Base-by-base conservation (phyloP, 2,888 invertebrate species). In the Pyrrhia umbra region DNA sequence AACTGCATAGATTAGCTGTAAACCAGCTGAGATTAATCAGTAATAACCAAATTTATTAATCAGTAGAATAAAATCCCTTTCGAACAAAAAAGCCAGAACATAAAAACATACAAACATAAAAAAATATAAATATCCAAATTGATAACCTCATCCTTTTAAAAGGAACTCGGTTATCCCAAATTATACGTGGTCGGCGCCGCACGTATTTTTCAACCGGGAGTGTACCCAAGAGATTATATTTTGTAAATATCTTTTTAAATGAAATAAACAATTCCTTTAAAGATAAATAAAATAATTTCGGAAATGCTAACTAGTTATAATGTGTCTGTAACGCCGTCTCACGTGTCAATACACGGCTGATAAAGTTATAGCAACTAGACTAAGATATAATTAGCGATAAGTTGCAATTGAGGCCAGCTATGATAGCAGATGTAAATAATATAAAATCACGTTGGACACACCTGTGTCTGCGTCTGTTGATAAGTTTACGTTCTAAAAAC, bases 351-450 rank as follows among this genome's bases (percentile, higher is more conserved):
- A 56, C 59, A 67, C 51, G 42, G 21, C 27, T 62, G 52, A 63
- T 65, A 68, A 45, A 43, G 66, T 75, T 75, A 69, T 55, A 15
- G 55, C 34, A 83, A 80, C 75, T 74, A 81, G 77, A 70, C 66
- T 66, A 70, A 62, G 78, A 78, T 74, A 78, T 74, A 61, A 71
- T 56, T 47, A 63, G 15, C 52, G 84, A 84, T 83, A 81, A 75
- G 18, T 37, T 74, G 27, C 30, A 74, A 84, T 80, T 81, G 78
- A 81, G 84, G 84, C 59, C 84, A 70, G 40, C 13, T 55, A 21
- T 46, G 46, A 43, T 23, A 23, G 9, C 37, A 55, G 25, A 27
- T 34, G 20, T 50, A 52, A 50, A 54, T 52, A 63, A 42, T 30
- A 55, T 39, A 16, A 39, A 58, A 59, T 52, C 30, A 69, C 46